Conservation (phyloP, 2,797 vertebrate species). For the Eupleurogrammus muticus region DNA sequence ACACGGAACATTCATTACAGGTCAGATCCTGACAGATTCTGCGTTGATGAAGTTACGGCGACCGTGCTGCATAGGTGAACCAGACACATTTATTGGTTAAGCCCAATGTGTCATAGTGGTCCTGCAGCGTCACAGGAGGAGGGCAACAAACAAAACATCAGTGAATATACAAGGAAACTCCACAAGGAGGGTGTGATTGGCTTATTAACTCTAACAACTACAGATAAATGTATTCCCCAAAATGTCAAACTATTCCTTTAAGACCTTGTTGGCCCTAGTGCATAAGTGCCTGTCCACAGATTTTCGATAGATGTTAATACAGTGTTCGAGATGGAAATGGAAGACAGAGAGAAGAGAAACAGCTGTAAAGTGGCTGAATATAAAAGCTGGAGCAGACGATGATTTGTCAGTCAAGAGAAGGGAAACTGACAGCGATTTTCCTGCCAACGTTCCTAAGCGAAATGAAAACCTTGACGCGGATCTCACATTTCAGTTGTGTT, state of each 20-base stretch:
- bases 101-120: too few species aligned
- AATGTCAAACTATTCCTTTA: constrained; percentile 16
- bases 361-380: neutral
- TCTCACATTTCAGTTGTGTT: constrained; percentile 14
- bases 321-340: neutral
- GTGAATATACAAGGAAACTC: too few species aligned
- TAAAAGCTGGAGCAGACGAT: neutral
- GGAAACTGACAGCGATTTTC: neutral
- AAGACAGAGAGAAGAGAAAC: neutral
- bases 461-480: constrained; percentile 22
- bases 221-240: neutral
- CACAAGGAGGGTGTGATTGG: too few species aligned
- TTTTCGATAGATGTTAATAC: neutral
- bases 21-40: too few species aligned
- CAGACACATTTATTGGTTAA: too few species aligned
- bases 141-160: too few species aligned
- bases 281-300: neutral
- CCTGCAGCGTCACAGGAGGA: too few species aligned
- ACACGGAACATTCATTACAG: too few species aligned
- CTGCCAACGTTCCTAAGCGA: constrained; percentile 19
- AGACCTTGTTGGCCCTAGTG: neutral
- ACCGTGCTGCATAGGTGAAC: too few species aligned
- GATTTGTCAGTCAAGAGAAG: constrained; percentile 9
- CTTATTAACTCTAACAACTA: too few species aligned
- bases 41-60: too few species aligned